A percentile compares a stretch with the other conserved stretches of the same genome.
Evolutionary conservation across 2,888 invertebrate genomes (phyloP).

Genomic region (Eudemis profundana): DNA sequence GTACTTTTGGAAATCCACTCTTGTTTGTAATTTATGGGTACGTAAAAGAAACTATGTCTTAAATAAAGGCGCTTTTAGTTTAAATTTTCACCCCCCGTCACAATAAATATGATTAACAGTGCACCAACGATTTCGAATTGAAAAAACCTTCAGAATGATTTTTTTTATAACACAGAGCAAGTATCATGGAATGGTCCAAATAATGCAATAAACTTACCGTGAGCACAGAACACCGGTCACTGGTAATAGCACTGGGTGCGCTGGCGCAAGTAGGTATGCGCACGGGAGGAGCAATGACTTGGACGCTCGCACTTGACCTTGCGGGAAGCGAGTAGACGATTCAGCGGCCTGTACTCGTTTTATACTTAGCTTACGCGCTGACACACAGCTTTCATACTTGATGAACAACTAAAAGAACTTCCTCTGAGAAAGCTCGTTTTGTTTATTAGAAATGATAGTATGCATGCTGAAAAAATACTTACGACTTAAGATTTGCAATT

Average conservation of each 20-base stretch:
- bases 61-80: no score
- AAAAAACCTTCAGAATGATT: neutral
- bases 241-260: constrained; percentile 50
- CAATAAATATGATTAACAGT: no score
- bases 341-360: constrained; percentile 75
- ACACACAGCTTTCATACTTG: constrained; percentile 55
- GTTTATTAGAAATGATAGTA: neutral
- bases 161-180: neutral
- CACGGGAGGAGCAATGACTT: constrained; percentile 78
- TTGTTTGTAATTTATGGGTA: no score
- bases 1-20: no score
- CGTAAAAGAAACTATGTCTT: no score
- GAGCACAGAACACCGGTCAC: constrained; percentile 43
- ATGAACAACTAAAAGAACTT: constrained; percentile 22
- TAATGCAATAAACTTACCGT: constrained; percentile 40
- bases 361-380: constrained; percentile 67
- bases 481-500: no score
- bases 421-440: no score
- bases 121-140: neutral
- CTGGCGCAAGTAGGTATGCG: constrained; percentile 65
- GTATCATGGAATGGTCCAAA: constrained; percentile 13
- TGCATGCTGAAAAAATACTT: neutral
- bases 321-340: constrained; percentile 76
- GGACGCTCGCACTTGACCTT: constrained; percentile 81
- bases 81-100: no score